Percentiles rank a stretch among this genome's conserved stretches.
Conservation (phyloP, 2,113 vertebrate species). For the Lates calcarifer region DNA sequence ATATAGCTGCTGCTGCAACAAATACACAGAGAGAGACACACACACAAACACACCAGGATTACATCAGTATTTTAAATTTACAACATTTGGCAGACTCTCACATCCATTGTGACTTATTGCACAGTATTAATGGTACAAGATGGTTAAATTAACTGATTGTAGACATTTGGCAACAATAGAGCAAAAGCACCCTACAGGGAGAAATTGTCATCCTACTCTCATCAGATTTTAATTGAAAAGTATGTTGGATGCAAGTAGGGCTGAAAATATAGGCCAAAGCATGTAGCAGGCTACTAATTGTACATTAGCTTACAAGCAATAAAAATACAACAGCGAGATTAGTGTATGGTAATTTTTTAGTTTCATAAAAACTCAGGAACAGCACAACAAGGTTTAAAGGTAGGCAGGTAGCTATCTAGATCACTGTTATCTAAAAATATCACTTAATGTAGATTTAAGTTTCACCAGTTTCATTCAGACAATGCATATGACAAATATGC, state of each 20-base stretch:
- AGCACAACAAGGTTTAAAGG: too few relatives aligned
- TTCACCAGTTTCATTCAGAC: too few relatives aligned
- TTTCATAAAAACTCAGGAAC: neutral
- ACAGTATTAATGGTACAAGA: conserved; percentile 27
- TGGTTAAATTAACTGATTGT: conserved; percentile 12
- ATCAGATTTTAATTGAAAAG: neutral
- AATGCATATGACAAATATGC: too few relatives aligned
- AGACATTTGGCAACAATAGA: conserved; percentile 17
- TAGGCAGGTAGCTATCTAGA: neutral
- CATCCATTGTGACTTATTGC: conserved; percentile 4
- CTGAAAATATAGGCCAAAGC: neutral
- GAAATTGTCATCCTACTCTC: conserved; percentile 8
- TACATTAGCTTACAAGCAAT: neutral
- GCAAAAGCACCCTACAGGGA: neutral
- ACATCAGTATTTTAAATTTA: conserved; percentile 22
- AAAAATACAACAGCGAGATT: too few relatives aligned
- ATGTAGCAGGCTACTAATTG: neutral
- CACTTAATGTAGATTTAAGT: too few relatives aligned
- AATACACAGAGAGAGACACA: neutral
- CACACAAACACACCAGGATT: conserved; percentile 21
- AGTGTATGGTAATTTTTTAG: too few relatives aligned
- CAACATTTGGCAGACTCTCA: conserved; percentile 10
- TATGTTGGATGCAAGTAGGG: neutral
- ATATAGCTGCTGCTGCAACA: conserved; percentile 2
- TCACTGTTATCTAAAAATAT: neutral